Base-by-base conservation (phyloP, 2,113 vertebrate species). In the Castor canadensis region DNA sequence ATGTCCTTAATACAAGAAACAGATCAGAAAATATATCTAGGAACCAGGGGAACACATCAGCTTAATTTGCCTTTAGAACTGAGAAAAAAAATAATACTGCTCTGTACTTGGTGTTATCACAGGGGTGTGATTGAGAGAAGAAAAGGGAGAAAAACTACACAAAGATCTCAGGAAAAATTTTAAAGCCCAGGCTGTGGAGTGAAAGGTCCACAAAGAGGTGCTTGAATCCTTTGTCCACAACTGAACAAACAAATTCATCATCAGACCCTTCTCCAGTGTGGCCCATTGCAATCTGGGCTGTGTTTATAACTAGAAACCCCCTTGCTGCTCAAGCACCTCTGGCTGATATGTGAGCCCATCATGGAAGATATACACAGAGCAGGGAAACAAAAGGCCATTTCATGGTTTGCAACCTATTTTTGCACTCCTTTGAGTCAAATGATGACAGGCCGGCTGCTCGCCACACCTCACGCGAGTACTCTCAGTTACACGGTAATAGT, bases 181-280 rank as follows among this genome's bases (percentile, higher is more conserved):
- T 94, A 77, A 92, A 96, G 95, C 69, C n/a, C 1, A 0, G 85
- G 91, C 88, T 94, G 56, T 45, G 1, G 5, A 96, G 93, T 47
- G 93, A 96, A 94, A 96, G 93, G 94, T 75, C 89, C 89, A 97
- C 96, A 97, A 96, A 97, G 97, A 92, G 85, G 93, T 83, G 69
- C 91, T 75, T 83, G 96, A 86, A 86, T 73, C 73, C 86, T 97
- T 97, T 97, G 95, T 97, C 83, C 96, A 92, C 89, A 93, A 93
- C 77, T 26, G 82, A 96, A 92, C 91, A 94, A 96, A 97, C 87
- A 97, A 95, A 95, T 96, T 94, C 96, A 96, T 94, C 95, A 84
- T 60, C 47, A 32, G 84, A 77, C 52, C 86, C 69, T 90, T 79
- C 91, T 86, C 86, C 79, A 83, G 91, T 58, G 93, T 71, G 86